Evolutionary conservation across 2,797 vertebrate genomes (phyloP), one percentile per base, ranked within the genome.

Genomic region (Ptychadena robeensis): DNA sequence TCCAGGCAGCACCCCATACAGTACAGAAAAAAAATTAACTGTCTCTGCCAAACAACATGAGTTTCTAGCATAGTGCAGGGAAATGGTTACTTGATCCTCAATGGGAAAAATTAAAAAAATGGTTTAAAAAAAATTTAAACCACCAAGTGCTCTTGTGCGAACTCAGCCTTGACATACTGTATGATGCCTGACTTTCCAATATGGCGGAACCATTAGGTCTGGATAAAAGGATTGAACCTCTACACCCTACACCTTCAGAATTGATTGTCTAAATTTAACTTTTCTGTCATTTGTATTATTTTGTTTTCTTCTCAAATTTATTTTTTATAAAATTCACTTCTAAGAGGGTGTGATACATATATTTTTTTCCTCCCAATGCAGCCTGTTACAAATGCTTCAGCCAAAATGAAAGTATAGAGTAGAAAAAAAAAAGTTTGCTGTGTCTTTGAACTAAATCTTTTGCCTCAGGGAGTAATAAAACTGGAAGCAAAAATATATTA

Each of bases 401-500:
- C 75, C 80, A 69, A 63, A 69, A 40, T 82, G 72, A 82, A 68
- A 82, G 48, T 34, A 22, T 30, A 82, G n/a, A 61, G 59, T 25
- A 28, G 27, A 25, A 61, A 61, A 40, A 40, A 67, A 76, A 74
- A 82, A 70, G 73, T 82, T 77, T 71, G 27, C 53, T 35, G 53
- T 35, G 30, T 69, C 73, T 77, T 71, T 82, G 65, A 82, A 71
- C 25, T 69, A 44, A 77, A 82, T 77, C 35, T 77, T 64, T 77
- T 77, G 66, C 81, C 57, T 44, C 64, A 68, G 73, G 81, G 53
- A 77, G 73, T 71, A 77, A 82, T 82, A 82, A 82, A 64, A 82
- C 57, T 77, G 67, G 66, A 76, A 64, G 53, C 66, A 70, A 67
- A 82, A 77, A 77, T 71, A 70, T 82, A 82, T 82, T 64, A 70